These are phyloP conservation scores for Sebastes matsubarae DNA, from an alignment of 2,797 vertebrate genomes.

Conservation along the genomic window DNA sequence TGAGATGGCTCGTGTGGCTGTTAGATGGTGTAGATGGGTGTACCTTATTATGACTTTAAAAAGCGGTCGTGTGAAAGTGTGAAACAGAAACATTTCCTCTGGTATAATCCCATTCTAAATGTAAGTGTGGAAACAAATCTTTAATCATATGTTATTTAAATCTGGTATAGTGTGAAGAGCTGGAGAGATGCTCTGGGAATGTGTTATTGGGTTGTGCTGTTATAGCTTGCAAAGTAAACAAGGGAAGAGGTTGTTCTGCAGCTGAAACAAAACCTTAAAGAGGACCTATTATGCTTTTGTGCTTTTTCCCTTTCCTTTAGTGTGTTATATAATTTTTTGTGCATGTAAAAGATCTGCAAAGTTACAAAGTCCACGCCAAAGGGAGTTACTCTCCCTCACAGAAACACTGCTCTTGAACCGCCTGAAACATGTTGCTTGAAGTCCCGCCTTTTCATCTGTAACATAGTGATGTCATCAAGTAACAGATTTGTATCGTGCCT, in stretches of 20 bases:
- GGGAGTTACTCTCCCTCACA: too few relatives aligned
- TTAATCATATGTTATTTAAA: slow-evolving; percentile 16
- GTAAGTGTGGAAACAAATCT: neutral
- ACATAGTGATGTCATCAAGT: too few relatives aligned
- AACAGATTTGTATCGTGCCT: too few relatives aligned
- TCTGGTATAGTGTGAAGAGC: neutral
- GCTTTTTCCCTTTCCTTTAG: too few relatives aligned
- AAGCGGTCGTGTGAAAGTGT: neutral
- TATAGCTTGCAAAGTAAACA: neutral
- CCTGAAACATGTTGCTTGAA: too few relatives aligned
- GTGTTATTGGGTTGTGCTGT: neutral
- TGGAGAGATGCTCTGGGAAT: neutral
- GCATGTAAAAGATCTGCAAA: too few relatives aligned
- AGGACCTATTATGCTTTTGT: too few relatives aligned
- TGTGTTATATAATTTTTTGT: too few relatives aligned
- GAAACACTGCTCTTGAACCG: too few relatives aligned
- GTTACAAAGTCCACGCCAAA: too few relatives aligned
- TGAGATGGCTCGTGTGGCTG: neutral
- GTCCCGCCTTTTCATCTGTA: too few relatives aligned
- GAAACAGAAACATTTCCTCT: neutral
- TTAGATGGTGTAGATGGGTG: neutral
- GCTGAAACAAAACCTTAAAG: neutral
- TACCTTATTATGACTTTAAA: too few relatives aligned
- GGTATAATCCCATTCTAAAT: neutral
- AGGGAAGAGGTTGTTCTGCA: neutral